phyloP scores from a whole-genome alignment of 2,888 invertebrate species.

The Octonoba sinensis region DNA sequence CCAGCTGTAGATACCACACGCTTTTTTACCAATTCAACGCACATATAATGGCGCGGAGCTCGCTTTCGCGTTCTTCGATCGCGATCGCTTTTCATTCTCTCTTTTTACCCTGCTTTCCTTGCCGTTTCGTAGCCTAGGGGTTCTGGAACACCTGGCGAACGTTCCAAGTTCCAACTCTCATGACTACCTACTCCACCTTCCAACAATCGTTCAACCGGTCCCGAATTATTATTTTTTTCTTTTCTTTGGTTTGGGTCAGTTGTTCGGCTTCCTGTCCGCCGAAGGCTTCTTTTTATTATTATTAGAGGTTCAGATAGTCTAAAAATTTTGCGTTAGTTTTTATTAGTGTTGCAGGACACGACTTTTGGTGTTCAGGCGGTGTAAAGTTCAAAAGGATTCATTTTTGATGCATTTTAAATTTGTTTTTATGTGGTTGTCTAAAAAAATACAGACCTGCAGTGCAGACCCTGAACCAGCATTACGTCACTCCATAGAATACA shows the following conservation, averaged over 20 bases:
- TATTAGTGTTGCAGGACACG: background rate
- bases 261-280: background rate
- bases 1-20: constrained; percentile 35
- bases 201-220: constrained; percentile 34
- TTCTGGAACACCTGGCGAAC: constrained; percentile 50
- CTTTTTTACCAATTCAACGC: constrained; percentile 31
- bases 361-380: background rate
- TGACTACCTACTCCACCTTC: constrained; percentile 1
- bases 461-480: too few species aligned
- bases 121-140: constrained; percentile 23
- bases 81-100: constrained; percentile 8
- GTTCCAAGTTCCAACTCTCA: background rate
- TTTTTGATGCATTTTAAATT: too few species aligned
- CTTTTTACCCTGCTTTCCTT: constrained; percentile 35
- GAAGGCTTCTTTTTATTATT: background rate
- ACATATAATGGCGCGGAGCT: constrained; percentile 32
- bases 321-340: background rate
- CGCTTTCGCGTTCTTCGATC: background rate
- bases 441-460: too few species aligned
- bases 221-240: constrained; percentile 1
- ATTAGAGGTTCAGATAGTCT: background rate
- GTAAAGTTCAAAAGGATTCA: too few species aligned
- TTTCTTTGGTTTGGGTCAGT: constrained; percentile 12
- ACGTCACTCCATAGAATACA: too few species aligned
- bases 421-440: background rate